A percentile compares a stretch with the other conserved stretches of the same genome.
phyloP scores from a whole-genome alignment of 2,888 invertebrate genomes.

The Polydrusus tereticollis region DNA sequence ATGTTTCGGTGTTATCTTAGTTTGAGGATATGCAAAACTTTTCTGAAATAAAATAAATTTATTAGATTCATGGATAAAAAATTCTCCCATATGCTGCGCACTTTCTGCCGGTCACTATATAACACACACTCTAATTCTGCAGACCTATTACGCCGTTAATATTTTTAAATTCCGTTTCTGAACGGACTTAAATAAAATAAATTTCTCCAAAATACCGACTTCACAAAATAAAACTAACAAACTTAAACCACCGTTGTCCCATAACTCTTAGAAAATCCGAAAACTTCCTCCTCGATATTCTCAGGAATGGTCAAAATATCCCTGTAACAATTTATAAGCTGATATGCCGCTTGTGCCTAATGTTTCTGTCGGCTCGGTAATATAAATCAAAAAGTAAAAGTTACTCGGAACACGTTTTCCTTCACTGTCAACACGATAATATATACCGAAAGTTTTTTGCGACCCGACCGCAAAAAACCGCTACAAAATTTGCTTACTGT shows the following conservation, averaged over 20 bases:
- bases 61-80: too few species aligned
- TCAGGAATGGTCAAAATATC: slow-evolving; percentile 23
- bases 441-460: slow-evolving; percentile 47
- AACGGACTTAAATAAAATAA: not conserved
- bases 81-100: too few species aligned
- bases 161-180: not conserved
- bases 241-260: slow-evolving; percentile 3
- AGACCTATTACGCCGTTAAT: too few species aligned
- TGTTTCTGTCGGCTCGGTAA: slow-evolving; percentile 44
- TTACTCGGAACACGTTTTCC: slow-evolving; percentile 48
- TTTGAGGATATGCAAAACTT: too few species aligned
- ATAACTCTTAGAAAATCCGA: slow-evolving; percentile 14
- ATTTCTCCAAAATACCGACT: not conserved
- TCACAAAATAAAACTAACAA: not conserved
- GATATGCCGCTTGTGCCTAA: slow-evolving; percentile 42
- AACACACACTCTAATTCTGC: too few species aligned
- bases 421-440: slow-evolving; percentile 47
- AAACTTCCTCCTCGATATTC: slow-evolving; percentile 29
- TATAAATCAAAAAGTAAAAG: slow-evolving; percentile 50
- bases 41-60: too few species aligned
- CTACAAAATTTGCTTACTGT: slow-evolving; percentile 36
- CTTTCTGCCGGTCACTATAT: too few species aligned
- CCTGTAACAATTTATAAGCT: slow-evolving; percentile 41
- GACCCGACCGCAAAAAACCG: slow-evolving; percentile 34
- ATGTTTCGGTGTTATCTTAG: too few species aligned